Evolutionary conservation across 2,113 vertebrate genomes (phyloP).

Genomic region (Ramphastos sulfuratus): DNA sequence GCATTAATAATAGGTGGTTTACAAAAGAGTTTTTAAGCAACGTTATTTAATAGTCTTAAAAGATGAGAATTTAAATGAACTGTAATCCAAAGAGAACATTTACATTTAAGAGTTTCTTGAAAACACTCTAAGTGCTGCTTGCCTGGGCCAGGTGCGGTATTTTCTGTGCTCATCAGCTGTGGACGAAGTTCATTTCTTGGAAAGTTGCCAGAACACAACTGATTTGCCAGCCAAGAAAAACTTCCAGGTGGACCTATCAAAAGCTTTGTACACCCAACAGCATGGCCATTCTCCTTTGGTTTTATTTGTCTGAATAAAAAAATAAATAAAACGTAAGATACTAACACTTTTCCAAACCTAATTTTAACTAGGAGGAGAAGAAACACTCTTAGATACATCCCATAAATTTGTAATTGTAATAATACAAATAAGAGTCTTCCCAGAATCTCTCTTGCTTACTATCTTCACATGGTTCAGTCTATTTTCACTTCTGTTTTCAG

Average conservation of each 20-base stretch:
- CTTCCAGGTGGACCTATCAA: not conserved
- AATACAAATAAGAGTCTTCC: not conserved
- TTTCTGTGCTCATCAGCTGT: not conserved
- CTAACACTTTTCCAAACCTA: not conserved
- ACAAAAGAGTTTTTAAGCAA: not conserved
- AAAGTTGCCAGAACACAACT: not conserved
- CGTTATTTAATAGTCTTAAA: not conserved
- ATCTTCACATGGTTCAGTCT: not conserved
- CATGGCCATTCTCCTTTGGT: not conserved
- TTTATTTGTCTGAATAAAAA: not conserved
- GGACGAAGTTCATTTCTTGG: not conserved
- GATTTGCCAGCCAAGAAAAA: not conserved
- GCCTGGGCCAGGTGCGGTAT: not conserved
- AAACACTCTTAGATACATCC: not conserved
- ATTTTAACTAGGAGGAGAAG: not conserved
- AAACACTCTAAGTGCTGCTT: not conserved
- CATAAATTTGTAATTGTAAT: not conserved
- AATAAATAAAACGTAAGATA: not conserved
- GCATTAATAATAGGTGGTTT: constrained; percentile 3
- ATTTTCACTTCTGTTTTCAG: not conserved
- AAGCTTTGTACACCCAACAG: not conserved
- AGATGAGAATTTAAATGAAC: constrained; percentile 22
- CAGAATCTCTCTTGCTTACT: not conserved
- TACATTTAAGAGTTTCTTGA: not conserved
- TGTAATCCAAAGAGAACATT: not conserved